A percentile compares a stretch with the other conserved stretches of the same genome.
phyloP scores from a whole-genome alignment of 2,797 vertebrate species.

The Notolepis coatsorum region DNA sequence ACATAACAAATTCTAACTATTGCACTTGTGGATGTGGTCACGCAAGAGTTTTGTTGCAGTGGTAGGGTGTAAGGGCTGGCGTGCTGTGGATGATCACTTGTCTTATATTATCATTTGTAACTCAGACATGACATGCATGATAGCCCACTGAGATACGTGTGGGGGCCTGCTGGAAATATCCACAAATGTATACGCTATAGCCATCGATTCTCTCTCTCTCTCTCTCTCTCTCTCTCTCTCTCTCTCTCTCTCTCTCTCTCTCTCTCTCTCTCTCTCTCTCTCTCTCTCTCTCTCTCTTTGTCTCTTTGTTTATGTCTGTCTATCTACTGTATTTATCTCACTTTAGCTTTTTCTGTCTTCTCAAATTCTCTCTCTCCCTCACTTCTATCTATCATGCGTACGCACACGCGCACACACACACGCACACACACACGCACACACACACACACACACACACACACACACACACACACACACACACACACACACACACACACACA shows the following conservation, averaged over 20 bases:
- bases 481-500: slow-evolving; percentile 8
- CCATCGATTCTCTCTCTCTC: slow-evolving; percentile 33
- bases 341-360: too few relatives aligned
- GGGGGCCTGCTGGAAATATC: slow-evolving; percentile 41
- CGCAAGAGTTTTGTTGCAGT: too few relatives aligned
- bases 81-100: too few relatives aligned
- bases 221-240: slow-evolving; percentile 23
- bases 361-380: too few relatives aligned
- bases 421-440: not conserved
- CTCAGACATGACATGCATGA: slow-evolving; percentile 39
- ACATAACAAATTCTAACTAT: too few relatives aligned
- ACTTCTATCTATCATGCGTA: not conserved
- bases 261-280: slow-evolving; percentile 1
- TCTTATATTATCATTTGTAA: slow-evolving; percentile 50
- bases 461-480: not conserved
- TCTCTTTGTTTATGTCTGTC: too few relatives aligned
- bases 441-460: not conserved
- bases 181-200: slow-evolving; percentile 45
- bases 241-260: slow-evolving; percentile 25
- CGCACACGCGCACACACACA: not conserved
- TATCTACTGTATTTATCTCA: slow-evolving; percentile 3
- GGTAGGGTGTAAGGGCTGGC: too few relatives aligned
- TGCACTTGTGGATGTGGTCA: too few relatives aligned
- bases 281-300: too few relatives aligned
- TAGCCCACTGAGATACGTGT: slow-evolving; percentile 53